Evolutionary conservation across 1,140 invertebrate genomes (phyloP).

Genomic region (Episyrphus balteatus): DNA sequence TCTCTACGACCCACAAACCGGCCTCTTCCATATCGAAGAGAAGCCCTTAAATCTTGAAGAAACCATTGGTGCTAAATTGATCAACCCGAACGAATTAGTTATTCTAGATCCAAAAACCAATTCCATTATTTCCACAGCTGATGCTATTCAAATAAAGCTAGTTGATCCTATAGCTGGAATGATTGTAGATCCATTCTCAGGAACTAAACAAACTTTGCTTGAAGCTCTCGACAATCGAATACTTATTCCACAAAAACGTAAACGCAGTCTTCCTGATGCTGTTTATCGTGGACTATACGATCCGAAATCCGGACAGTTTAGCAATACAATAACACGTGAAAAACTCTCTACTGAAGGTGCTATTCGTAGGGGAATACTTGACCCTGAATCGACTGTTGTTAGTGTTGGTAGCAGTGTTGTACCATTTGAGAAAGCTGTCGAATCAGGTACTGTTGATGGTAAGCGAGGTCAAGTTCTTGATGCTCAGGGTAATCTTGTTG

Average conservation of each 20-base stretch:
- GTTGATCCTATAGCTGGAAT: constrained; percentile 70
- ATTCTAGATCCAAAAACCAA: constrained; percentile 67
- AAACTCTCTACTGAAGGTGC: constrained; percentile 63
- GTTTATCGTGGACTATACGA: constrained; percentile 69
- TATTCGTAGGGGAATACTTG: constrained; percentile 66
- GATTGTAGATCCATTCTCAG: constrained; percentile 63
- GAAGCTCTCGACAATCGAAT: constrained; percentile 71
- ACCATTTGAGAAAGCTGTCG: constrained; percentile 71
- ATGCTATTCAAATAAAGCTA: constrained; percentile 69
- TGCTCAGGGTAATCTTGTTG: constrained; percentile 51
- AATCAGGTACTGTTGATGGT: constrained; percentile 65
- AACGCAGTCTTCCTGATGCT: constrained; percentile 73
- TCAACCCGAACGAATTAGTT: constrained; percentile 68
- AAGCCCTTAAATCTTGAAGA: constrained; percentile 64
- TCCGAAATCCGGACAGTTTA: constrained; percentile 48
- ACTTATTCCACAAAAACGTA: constrained; percentile 68
- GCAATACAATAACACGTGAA: constrained; percentile 52
- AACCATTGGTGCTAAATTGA: constrained; percentile 60
- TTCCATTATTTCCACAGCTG: constrained; percentile 65
- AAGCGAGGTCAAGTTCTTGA: constrained; percentile 56
- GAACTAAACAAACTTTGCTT: constrained; percentile 59
- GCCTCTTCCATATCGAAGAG: constrained; percentile 61
- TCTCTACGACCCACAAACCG: constrained; percentile 65
- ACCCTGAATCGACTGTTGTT: constrained; percentile 67
- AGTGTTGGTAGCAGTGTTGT: constrained; percentile 59